Conservation (phyloP, 2,113 vertebrate species). For the Coregonus clupeaformis region DNA sequence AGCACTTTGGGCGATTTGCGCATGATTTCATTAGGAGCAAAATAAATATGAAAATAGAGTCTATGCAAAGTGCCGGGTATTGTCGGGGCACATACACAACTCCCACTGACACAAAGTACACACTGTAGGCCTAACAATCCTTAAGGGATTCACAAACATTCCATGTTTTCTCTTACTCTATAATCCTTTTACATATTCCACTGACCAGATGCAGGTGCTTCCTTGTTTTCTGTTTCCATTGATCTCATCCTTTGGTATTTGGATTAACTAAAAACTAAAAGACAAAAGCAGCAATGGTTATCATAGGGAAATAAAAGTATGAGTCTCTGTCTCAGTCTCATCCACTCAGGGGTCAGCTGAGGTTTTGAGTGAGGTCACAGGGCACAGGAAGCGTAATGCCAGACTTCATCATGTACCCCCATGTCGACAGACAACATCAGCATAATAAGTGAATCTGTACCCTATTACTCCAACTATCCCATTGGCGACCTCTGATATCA, state of each 20-base stretch:
- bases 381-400: neutral
- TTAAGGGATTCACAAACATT: neutral
- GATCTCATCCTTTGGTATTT: neutral
- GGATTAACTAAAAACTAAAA: neutral
- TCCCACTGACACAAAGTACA: neutral
- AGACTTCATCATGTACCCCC: neutral
- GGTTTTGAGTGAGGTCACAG: neutral
- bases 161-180: neutral
- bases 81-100: constrained; percentile 31
- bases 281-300: neutral
- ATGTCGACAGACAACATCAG: neutral
- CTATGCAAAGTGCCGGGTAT: constrained; percentile 62
- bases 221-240: neutral
- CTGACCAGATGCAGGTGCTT: neutral
- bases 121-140: neutral
- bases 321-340: neutral
- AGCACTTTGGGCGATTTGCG: constrained; percentile 77
- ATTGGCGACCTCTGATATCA: constrained; percentile 83
- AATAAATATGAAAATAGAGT: constrained; percentile 69
- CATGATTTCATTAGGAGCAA: constrained; percentile 75
- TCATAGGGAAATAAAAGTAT: neutral
- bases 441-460: neutral
- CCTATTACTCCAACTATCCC: neutral
- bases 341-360: neutral
- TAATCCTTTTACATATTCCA: neutral